Conservation (phyloP, 2,113 vertebrate species). For the Oryzias javanicus region DNA sequence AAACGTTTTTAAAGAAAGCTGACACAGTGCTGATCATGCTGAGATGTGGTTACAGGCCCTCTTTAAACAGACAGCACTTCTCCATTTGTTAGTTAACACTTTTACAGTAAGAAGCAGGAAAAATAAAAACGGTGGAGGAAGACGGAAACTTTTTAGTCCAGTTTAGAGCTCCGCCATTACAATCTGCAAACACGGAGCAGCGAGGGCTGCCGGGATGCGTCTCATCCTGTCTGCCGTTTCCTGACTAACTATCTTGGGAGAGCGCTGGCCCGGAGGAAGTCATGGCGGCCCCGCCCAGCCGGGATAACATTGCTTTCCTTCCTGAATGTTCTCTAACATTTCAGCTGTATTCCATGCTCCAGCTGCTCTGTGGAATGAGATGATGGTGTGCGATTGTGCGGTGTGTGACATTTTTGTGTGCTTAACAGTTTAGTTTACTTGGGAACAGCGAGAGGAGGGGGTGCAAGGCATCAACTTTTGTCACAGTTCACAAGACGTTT, state of each 20-base stretch:
- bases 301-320: constrained; percentile 75
- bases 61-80: constrained; percentile 22
- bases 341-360: constrained; percentile 59
- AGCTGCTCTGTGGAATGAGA: constrained; percentile 54
- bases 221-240: constrained; percentile 76
- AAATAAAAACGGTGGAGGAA: constrained; percentile 14
- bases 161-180: constrained; percentile 29
- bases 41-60: constrained; percentile 22
- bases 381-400: constrained; percentile 22
- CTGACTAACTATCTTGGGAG: constrained; percentile 70
- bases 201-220: constrained; percentile 62
- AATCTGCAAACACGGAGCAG: constrained; percentile 22
- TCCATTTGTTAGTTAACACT: constrained; percentile 8
- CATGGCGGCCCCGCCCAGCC: constrained; percentile 61
- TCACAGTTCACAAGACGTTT: constrained; percentile 19
- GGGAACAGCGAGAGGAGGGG: no score
- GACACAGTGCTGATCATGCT: neutral
- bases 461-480: neutral
- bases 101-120: no score
- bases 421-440: constrained; percentile 1
- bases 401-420: neutral
- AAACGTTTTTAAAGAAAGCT: neutral
- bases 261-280: constrained; percentile 61
- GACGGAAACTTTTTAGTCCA: constrained; percentile 30
- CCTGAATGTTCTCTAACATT: constrained; percentile 66